These are phyloP conservation scores for Ditylenchus dipsaci DNA, from an alignment of 1,140 invertebrate genomes.

Conservation along the genomic window DNA sequence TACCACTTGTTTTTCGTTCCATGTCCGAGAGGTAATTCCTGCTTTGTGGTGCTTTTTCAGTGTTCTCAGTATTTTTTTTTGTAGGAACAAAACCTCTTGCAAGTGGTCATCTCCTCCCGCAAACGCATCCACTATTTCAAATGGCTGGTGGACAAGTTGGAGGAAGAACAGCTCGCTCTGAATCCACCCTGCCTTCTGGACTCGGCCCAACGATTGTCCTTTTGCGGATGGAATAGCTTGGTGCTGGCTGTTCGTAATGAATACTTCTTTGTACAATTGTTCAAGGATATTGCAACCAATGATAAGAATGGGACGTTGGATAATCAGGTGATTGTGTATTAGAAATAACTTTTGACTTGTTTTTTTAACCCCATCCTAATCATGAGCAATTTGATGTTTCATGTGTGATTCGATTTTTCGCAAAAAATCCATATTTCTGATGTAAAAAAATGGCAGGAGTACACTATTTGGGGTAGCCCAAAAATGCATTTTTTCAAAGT, in stretches of 20 bases:
- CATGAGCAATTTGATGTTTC: too few relatives aligned
- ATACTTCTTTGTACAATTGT: slow-evolving; percentile 23
- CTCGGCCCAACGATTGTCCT: slow-evolving; percentile 21
- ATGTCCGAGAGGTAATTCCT: slow-evolving; percentile 29
- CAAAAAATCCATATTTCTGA: too few relatives aligned
- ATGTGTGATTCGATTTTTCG: too few relatives aligned
- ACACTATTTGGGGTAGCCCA: too few relatives aligned
- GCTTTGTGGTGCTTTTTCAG: not conserved
- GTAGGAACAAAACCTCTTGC: slow-evolving; percentile 24
- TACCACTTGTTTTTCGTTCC: slow-evolving; percentile 35
- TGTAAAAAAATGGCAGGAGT: too few relatives aligned
- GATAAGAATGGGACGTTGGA: too few relatives aligned
- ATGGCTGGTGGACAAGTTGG: slow-evolving; percentile 32
- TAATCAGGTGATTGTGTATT: too few relatives aligned
- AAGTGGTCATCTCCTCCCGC: slow-evolving; percentile 21
- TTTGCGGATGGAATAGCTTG: slow-evolving; percentile 23
- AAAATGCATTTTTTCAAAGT: too few relatives aligned
- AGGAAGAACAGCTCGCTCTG: slow-evolving; percentile 21
- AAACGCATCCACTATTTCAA: slow-evolving; percentile 37
- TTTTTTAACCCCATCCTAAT: too few relatives aligned
- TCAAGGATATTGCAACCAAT: not conserved
- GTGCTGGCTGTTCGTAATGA: slow-evolving; percentile 28
- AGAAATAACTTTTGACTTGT: too few relatives aligned
- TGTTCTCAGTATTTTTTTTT: slow-evolving; percentile 1
- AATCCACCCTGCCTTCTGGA: slow-evolving; percentile 17